phyloP scores from a whole-genome alignment of 2,113 vertebrate species.

The Taxidea taxus region DNA sequence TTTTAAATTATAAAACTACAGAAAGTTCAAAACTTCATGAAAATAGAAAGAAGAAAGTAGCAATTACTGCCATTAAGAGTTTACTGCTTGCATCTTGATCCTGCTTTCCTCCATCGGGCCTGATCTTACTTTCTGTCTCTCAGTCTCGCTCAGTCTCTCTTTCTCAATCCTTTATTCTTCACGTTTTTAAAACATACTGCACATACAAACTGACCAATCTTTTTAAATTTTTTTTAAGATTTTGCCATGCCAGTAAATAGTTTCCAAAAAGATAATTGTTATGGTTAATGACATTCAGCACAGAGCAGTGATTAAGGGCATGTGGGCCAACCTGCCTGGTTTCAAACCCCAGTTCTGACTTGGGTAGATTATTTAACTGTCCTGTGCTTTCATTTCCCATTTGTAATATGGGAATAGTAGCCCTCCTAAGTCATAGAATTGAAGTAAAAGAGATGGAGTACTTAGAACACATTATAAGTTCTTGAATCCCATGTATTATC shows the following conservation, averaged over 20 bases:
- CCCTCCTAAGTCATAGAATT: not conserved
- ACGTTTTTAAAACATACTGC: not conserved
- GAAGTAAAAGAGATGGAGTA: not conserved
- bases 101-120: not conserved
- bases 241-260: not conserved
- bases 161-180: not conserved
- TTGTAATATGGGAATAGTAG: not conserved
- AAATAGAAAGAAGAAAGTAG: not conserved
- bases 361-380: not conserved
- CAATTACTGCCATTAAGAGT: not conserved
- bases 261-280: not conserved
- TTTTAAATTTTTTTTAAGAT: not conserved
- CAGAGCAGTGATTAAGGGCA: not conserved
- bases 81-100: not conserved
- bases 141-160: not conserved
- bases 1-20: not conserved
- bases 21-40: not conserved
- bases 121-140: not conserved
- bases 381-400: not conserved
- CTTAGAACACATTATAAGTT: not conserved
- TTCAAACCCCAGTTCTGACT: not conserved
- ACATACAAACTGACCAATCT: not conserved
- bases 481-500: not conserved
- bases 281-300: not conserved
- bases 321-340: not conserved